Base-by-base conservation (phyloP, 2,113 vertebrate species). In the Phocoena sinus region DNA sequence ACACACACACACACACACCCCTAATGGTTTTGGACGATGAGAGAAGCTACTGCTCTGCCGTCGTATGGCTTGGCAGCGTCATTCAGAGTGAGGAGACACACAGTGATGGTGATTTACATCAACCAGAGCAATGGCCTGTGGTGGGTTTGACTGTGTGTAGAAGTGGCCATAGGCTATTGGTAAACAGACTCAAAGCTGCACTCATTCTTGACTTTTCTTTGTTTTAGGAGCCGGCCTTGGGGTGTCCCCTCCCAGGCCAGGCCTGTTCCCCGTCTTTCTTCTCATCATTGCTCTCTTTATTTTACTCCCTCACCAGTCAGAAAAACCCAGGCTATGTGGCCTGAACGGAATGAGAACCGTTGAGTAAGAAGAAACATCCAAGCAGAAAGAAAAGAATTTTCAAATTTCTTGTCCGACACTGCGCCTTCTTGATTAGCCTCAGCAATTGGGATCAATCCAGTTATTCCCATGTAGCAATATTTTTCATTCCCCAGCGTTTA, bases 311-410 rank as follows among this genome's bases (percentile, higher is more conserved):
- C 26, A 9, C 9, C 11, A 4, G 68, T 63, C 26, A 18, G 38
- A 56, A 58, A 58, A 10, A 23, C 7, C 2, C 0, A 9, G 8
- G 20, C 63, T 20, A 7, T 21, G 6, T 11, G 14, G 23, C 28
- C 50, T 21, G 58, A 74, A 41, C 6, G 25, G 81, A 71, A 20
- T 13, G 58, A 17, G 21, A 68, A 13, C 13, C 23, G 56, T 2
- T 38, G 25, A 95, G 13, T 13, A 62, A 83, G 47, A 77, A 77
- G 38, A 79, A n/a, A 76, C 21, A 68, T 11, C n/a, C 3, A 20
- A 77, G 23, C 2, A 77, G 33, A 58, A 87, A 60, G 50, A 90
- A 33, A 47, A 28, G 0, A 33, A 41, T 44, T 36, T 88, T 83
- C 17, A 65, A 0, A n/a, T 68, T 36, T 36, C 62, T 77, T 86